Conservation (phyloP, 2,113 vertebrate species). For the Microtus ochrogaster region DNA sequence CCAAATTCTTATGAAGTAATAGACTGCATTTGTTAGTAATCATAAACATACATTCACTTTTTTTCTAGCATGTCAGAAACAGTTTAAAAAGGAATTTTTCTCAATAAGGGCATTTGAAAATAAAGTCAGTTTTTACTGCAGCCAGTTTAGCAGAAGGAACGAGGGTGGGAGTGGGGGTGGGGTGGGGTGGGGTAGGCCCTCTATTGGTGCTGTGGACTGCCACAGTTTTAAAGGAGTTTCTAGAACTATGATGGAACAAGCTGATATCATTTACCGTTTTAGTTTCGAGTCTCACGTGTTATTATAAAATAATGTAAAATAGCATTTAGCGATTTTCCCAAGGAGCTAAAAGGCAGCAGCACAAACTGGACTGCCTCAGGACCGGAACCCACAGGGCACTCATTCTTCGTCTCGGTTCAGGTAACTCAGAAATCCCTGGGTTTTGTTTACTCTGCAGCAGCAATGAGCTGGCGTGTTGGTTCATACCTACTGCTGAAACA, state of each 20-base stretch:
- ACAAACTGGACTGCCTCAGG: not conserved
- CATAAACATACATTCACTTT: not conserved
- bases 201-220: not conserved
- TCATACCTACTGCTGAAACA: not conserved
- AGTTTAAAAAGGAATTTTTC: not conserved
- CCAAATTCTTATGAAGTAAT: constrained; percentile 41
- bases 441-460: constrained; percentile 19
- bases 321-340: not conserved
- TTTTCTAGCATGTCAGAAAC: constrained; percentile 35
- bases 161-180: not conserved
- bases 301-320: not conserved
- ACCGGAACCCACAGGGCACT: not conserved
- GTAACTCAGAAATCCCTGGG: not conserved
- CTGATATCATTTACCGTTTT: not conserved
- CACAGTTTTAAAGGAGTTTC: not conserved
- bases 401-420: not conserved
- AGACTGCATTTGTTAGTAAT: constrained; percentile 33
- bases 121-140: constrained; percentile 14
- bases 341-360: constrained; percentile 9
- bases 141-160: not conserved
- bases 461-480: not conserved
- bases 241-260: not conserved
- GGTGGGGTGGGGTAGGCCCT: not conserved
- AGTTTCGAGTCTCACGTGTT: not conserved
- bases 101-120: constrained; percentile 28